These are phyloP conservation scores for Aporophyla lueneburgensis DNA, from an alignment of 2,888 invertebrate genomes.

Conservation along the genomic window DNA sequence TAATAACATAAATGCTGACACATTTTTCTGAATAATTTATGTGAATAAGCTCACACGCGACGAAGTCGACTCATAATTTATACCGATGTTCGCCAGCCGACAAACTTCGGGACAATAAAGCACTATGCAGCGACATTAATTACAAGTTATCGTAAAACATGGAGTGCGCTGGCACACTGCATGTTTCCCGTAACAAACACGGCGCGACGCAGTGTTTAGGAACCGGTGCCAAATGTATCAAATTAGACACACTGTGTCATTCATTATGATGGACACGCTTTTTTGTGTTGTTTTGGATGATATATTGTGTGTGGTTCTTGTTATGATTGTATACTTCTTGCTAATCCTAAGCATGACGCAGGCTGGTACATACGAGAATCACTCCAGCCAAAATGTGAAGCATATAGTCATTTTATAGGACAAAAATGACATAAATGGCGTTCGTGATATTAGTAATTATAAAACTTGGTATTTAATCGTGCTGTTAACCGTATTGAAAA, in stretches of 20 bases:
- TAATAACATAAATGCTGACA: conserved; percentile 74
- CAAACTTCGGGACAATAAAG: conserved; percentile 82
- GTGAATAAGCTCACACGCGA: conserved; percentile 74
- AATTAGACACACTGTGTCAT: conserved; percentile 54
- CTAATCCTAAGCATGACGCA: not conserved
- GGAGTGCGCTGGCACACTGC: conserved; percentile 69
- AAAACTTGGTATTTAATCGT: conserved; percentile 6
- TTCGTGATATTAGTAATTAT: not conserved
- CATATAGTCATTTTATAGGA: not conserved
- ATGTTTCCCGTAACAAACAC: conserved; percentile 73
- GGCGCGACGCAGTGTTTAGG: conserved; percentile 61
- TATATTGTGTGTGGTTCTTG: conserved; percentile 10
- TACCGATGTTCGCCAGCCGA: conserved; percentile 71
- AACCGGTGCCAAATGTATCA: conserved; percentile 56
- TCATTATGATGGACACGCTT: conserved; percentile 38
- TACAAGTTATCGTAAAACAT: conserved; percentile 85
- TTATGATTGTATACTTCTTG: not conserved
- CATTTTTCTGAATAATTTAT: conserved; percentile 80
- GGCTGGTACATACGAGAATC: not conserved
- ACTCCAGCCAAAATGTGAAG: not conserved
- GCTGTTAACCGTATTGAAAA: conserved; percentile 24
- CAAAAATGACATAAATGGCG: not conserved
- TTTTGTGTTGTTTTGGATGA: conserved; percentile 24
- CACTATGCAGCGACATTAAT: conserved; percentile 84
- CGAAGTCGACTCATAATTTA: conserved; percentile 78